phyloP scores from a whole-genome alignment of 2,113 vertebrate genomes.

The Gobio gobio region DNA sequence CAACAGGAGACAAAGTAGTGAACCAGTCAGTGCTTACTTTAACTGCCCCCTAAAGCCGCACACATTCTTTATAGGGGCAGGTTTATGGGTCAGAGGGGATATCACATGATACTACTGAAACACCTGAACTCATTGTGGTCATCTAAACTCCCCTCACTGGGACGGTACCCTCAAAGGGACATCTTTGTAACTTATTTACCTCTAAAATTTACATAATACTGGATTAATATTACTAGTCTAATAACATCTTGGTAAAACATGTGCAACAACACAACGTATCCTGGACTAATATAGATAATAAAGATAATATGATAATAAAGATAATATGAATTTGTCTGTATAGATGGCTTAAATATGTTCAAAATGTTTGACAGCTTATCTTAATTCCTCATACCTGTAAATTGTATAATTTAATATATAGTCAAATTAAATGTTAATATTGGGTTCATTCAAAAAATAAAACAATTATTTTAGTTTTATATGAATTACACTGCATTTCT shows the following conservation, averaged over 20 bases:
- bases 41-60: slow-evolving; percentile 35
- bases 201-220: background rate
- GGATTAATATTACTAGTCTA: too few species aligned
- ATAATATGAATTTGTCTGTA: too few species aligned
- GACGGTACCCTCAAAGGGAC: background rate
- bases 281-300: too few species aligned
- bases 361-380: background rate
- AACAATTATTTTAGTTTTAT: background rate
- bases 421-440: background rate
- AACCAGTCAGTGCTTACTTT: slow-evolving; percentile 52
- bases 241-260: too few species aligned
- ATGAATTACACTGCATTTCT: too few species aligned
- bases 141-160: background rate
- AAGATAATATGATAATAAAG: too few species aligned
- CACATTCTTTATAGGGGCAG: slow-evolving; percentile 24
- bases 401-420: background rate
- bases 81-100: slow-evolving; percentile 34
- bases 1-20: slow-evolving; percentile 53
- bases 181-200: background rate
- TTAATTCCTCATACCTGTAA: background rate
- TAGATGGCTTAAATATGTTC: background rate
- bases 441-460: background rate
- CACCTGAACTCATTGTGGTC: slow-evolving; percentile 3
- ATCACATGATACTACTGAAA: background rate
- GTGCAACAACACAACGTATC: too few species aligned